These are phyloP conservation scores for Pyralis farinalis DNA, from an alignment of 2,888 invertebrate species.

Conservation along the genomic window DNA sequence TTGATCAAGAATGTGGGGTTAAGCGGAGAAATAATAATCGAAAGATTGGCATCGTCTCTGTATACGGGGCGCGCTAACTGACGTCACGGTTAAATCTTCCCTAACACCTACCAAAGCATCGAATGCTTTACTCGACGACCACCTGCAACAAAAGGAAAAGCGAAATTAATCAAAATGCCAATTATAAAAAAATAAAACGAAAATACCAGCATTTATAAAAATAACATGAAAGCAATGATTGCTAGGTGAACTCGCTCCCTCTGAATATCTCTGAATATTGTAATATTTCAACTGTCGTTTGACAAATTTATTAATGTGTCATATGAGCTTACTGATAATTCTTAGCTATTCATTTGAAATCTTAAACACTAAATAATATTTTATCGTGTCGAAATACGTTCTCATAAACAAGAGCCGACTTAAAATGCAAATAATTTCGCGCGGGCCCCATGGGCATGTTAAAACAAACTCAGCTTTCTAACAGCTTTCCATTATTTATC, in stretches of 20 bases:
- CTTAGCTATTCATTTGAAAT: conserved; percentile 5
- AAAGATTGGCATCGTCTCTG: conserved; percentile 12
- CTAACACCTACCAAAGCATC: conserved; percentile 66
- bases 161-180: conserved; percentile 80
- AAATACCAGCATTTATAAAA: conserved; percentile 35
- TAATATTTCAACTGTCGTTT: neutral
- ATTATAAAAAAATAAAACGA: conserved; percentile 62
- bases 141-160: conserved; percentile 82
- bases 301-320: neutral
- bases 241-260: conserved; percentile 10
- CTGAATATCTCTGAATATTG: too few relatives aligned
- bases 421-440: conserved; percentile 73
- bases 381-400: conserved; percentile 49
- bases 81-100: conserved; percentile 18
- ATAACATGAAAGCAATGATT: conserved; percentile 25
- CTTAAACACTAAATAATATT: conserved; percentile 29
- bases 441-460: conserved; percentile 68
- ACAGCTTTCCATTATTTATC: conserved; percentile 74
- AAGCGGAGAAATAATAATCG: conserved; percentile 26
- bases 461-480: conserved; percentile 73
- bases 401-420: conserved; percentile 63
- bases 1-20: conserved; percentile 61
- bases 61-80: conserved; percentile 46
- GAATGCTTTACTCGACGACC: conserved; percentile 62
- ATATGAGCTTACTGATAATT: conserved; percentile 6